phyloP scores from a whole-genome alignment of 2,113 vertebrate genomes.

The Marcusenius ussheri region DNA sequence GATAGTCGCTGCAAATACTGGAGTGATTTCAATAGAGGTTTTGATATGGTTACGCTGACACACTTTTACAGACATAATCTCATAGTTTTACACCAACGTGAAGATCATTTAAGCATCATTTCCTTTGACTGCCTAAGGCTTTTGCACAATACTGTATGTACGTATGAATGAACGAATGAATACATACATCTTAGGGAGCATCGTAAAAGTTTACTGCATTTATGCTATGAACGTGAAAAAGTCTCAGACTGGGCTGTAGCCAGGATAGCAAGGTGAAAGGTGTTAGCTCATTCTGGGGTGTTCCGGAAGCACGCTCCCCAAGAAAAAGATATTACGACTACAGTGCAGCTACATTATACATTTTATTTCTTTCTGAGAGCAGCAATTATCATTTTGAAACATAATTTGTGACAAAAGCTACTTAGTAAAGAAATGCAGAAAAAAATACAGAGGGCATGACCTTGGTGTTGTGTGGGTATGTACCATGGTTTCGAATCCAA shows the following conservation, averaged over 20 bases:
- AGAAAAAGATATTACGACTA: neutral
- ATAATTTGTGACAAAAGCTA: neutral
- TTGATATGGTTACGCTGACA: too few relatives aligned
- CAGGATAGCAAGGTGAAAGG: neutral
- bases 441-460: neutral
- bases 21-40: too few relatives aligned
- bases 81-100: too few relatives aligned
- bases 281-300: neutral
- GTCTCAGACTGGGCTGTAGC: neutral
- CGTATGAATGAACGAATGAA: neutral
- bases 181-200: neutral
- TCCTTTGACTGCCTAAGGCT: too few relatives aligned
- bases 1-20: too few relatives aligned
- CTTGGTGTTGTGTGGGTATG: neutral
- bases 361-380: neutral
- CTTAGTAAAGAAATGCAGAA: neutral
- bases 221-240: neutral
- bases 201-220: neutral
- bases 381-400: neutral
- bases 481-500: neutral
- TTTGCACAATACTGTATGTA: too few relatives aligned
- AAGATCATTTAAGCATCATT: too few relatives aligned
- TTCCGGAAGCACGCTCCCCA: neutral
- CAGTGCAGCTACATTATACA: neutral
- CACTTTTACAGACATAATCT: too few relatives aligned